Evolutionary conservation across 1,140 invertebrate genomes (phyloP).

Genomic region (Bombus waltoni): DNA sequence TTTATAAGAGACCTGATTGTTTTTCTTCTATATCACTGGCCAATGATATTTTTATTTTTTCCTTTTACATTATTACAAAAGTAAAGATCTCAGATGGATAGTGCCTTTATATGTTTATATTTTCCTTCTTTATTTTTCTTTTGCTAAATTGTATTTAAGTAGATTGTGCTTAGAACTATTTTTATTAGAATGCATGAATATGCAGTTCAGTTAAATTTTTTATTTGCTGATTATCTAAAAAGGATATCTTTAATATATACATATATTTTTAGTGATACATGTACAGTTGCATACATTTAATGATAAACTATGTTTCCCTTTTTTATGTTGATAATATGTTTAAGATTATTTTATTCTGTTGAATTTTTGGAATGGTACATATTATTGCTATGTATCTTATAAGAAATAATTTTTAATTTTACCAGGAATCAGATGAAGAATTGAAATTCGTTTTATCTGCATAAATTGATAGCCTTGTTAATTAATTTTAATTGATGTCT

Average conservation of each 20-base stretch:
- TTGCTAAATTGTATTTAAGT: slow-evolving; percentile 52
- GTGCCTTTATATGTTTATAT: slow-evolving; percentile 63
- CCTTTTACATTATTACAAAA: slow-evolving; percentile 17
- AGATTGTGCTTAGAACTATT: slow-evolving; percentile 63
- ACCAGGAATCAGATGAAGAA: slow-evolving; percentile 67
- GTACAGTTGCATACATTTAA: slow-evolving; percentile 47
- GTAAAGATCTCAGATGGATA: slow-evolving; percentile 62
- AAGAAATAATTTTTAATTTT: slow-evolving; percentile 60
- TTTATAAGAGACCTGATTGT: slow-evolving; percentile 40
- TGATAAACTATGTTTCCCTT: slow-evolving; percentile 28
- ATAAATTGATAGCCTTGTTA: slow-evolving; percentile 20
- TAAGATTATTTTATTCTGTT: slow-evolving; percentile 55
- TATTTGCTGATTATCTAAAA: slow-evolving; percentile 23
- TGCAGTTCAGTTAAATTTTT: slow-evolving; percentile 43
- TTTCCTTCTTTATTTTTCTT: slow-evolving; percentile 31
- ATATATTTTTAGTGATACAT: slow-evolving; percentile 54
- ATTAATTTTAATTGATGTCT: slow-evolving; percentile 41
- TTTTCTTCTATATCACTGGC: slow-evolving; percentile 1
- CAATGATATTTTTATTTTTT: slow-evolving; percentile 20
- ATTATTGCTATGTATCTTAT: slow-evolving; percentile 27
- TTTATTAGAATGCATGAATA: slow-evolving; percentile 62
- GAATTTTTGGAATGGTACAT: slow-evolving; percentile 52
- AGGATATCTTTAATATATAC: slow-evolving; percentile 22
- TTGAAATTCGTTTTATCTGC: slow-evolving; percentile 65
- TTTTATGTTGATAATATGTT: slow-evolving; percentile 29